Evolutionary conservation across 2,797 vertebrate species (phyloP), one percentile per base, ranked within the genome.

Genomic region (Phrynocephalus guinanensis): DNA sequence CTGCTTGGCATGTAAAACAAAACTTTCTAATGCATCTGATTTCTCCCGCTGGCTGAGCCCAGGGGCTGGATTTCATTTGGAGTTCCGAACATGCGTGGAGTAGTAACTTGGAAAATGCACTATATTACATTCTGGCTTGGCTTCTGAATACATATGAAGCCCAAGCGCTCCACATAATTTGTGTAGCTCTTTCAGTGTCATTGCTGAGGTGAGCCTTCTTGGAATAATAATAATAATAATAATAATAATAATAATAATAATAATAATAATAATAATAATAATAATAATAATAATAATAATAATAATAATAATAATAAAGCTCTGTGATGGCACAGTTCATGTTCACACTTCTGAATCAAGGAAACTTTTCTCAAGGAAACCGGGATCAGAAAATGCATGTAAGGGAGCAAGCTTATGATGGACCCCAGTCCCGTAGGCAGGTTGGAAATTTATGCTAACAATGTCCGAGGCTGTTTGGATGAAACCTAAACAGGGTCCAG

Each of bases 1-100:
- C 90, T 94, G 92, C 86, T 92, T 83, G 82, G 95, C 93, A 93
- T 95, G 90, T 79, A 92, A 85, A 96, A 93, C 70, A 92, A 89
- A 90, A 88, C 18, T 81, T 86, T 91, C 88, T 90, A 84, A 90
- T 92, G 91, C 91, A 82, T 84, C 22, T 82, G 71, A 78, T 88
- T 91, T 90, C 26, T 24, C 52, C 86, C 18, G 0, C 87, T 78
- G 26, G 33, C 88, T 84, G 90, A 92, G 91, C n/a, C 68, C 86
- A 91, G 84, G 85, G 86, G 92, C 88, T 52, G 70, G 82, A 66
- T 90, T 92, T 89, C 82, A 91, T 90, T 88, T 93, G 85, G 88
- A 85, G 87, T 89, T 88, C 76, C 91, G 78, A 82, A 91, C 72
- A n/a, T 84, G 86, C 70, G 44, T 38, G 0, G 0, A 75, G 2